Percentiles rank a stretch among this genome's conserved stretches.
These are phyloP conservation scores for Dioctria rufipes DNA, from an alignment of 2,888 invertebrate genomes.

Conservation along the genomic window DNA sequence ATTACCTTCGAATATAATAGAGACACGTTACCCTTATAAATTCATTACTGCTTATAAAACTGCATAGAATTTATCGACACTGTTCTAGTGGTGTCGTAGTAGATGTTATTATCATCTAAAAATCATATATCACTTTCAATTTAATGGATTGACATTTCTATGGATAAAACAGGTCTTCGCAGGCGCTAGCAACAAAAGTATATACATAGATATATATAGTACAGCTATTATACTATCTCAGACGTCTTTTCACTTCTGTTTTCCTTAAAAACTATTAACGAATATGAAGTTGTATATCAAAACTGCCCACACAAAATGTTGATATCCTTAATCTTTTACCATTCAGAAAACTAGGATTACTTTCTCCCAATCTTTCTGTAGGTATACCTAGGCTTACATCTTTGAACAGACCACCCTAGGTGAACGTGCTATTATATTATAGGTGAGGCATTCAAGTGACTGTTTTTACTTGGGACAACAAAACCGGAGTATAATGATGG, in stretches of 20 bases:
- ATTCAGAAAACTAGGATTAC: conserved; percentile 48
- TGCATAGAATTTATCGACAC: conserved; percentile 30
- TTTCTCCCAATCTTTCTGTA: conserved; percentile 35
- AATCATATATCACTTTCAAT: conserved; percentile 45
- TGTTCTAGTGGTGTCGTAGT: conserved; percentile 22
- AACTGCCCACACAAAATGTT: conserved; percentile 36
- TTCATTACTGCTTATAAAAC: background rate
- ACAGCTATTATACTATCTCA: background rate
- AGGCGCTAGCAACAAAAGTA: conserved; percentile 27
- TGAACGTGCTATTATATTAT: background rate
- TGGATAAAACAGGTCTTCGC: conserved; percentile 40
- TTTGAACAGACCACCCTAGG: too few relatives aligned
- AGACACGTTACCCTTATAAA: conserved; percentile 25
- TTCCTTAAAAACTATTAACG: background rate
- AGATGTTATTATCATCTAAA: conserved; percentile 19
- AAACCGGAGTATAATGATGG: conserved; percentile 20
- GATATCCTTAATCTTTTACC: conserved; percentile 30
- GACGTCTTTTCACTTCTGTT: conserved; percentile 38
- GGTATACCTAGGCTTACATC: conserved; percentile 27
- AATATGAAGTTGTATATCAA: conserved; percentile 13
- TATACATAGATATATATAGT: too few relatives aligned
- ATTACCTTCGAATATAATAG: too few relatives aligned
- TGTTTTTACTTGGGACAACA: conserved; percentile 29
- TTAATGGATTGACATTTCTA: conserved; percentile 37
- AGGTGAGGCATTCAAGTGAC: conserved; percentile 38